These are phyloP conservation scores for Thymelicus lineola DNA, from an alignment of 2,888 invertebrate species.

Conservation along the genomic window DNA sequence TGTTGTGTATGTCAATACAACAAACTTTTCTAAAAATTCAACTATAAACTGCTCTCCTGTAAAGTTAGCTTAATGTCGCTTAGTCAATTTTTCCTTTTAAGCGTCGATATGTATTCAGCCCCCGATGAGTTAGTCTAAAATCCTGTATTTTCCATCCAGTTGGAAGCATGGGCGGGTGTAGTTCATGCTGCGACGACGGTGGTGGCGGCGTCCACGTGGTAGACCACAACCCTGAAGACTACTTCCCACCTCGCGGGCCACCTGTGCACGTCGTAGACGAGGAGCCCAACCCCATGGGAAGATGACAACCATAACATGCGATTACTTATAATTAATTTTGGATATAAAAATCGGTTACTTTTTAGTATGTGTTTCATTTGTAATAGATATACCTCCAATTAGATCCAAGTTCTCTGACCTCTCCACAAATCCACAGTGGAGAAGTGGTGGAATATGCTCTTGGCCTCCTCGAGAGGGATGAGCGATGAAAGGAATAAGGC, in stretches of 20 bases:
- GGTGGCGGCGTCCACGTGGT: conserved; percentile 54
- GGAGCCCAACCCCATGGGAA: conserved; percentile 49
- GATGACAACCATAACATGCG: conserved; percentile 47
- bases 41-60: no score
- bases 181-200: conserved; percentile 44
- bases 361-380: not conserved
- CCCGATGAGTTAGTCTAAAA: no score
- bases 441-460: no score
- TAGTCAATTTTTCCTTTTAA: no score
- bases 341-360: not conserved
- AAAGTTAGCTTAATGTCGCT: no score
- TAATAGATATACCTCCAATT: not conserved
- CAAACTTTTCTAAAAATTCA: no score
- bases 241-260: conserved; percentile 13
- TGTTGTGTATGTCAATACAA: no score
- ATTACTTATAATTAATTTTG: not conserved
- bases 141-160: not conserved
- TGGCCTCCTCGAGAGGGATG: no score
- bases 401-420: no score
- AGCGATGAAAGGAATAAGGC: no score
- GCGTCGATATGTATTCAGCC: no score
- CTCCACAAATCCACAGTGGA: no score
- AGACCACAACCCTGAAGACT: conserved; percentile 45
- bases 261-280: conserved; percentile 48
- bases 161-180: conserved; percentile 53